Evolutionary conservation across 2,888 invertebrate species (phyloP).

Genomic region (Tanytarsus gracilentus): DNA sequence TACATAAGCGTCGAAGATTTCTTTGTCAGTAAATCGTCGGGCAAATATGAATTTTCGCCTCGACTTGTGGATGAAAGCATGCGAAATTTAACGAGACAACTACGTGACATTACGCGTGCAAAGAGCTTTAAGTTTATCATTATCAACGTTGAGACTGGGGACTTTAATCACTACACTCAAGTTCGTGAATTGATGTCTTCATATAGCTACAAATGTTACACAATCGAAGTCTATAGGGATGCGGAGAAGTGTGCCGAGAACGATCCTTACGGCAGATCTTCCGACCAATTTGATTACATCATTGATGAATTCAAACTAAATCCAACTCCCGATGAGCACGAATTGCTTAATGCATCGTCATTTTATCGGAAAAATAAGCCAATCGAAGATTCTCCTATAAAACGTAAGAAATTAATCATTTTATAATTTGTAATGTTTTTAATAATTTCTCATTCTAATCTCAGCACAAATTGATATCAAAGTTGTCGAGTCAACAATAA

Average conservation of each 20-base stretch:
- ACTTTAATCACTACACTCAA: slow-evolving; percentile 71
- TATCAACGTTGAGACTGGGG: slow-evolving; percentile 82
- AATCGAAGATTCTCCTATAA: neutral
- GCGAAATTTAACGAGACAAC: neutral
- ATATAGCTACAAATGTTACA: slow-evolving; percentile 63
- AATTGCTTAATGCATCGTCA: neutral
- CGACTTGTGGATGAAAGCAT: no score
- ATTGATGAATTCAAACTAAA: slow-evolving; percentile 30
- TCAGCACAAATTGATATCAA: neutral
- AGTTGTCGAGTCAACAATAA: neutral
- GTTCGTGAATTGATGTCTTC: slow-evolving; percentile 51
- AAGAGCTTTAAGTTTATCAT: slow-evolving; percentile 61
- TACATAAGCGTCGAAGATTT: no score
- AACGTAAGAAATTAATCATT: neutral
- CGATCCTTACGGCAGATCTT: slow-evolving; percentile 73
- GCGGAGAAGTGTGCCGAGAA: slow-evolving; percentile 65
- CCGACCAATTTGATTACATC: slow-evolving; percentile 68
- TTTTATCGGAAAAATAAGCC: neutral
- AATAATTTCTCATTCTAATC: neutral
- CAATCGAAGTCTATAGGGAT: slow-evolving; percentile 81
- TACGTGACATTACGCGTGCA: neutral
- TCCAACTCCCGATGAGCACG: neutral
- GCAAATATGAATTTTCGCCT: no score
- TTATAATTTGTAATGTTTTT: neutral
- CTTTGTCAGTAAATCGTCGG: no score